Evolutionary conservation across 2,888 invertebrate species (phyloP).

Genomic region (Euspilapteryx auroguttella): DNA sequence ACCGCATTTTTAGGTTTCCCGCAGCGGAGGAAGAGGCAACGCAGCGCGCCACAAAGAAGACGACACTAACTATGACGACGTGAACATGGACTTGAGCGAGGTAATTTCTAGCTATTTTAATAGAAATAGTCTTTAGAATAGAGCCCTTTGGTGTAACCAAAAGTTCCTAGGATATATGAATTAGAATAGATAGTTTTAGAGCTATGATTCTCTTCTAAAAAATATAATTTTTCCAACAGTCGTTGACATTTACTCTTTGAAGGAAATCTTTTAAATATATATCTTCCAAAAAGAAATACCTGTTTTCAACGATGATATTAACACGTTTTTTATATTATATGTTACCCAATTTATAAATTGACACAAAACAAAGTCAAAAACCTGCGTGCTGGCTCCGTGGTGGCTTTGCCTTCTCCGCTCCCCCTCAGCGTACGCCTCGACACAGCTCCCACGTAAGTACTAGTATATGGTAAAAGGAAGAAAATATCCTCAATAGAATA

Average conservation of each 20-base stretch:
- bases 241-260: neutral
- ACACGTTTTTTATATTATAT: slow-evolving; percentile 62
- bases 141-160: too few relatives aligned
- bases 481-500: too few relatives aligned
- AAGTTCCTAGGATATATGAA: too few relatives aligned
- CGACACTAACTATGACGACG: slow-evolving; percentile 74
- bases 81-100: slow-evolving; percentile 80
- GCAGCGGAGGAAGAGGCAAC: slow-evolving; percentile 17
- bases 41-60: slow-evolving; percentile 31
- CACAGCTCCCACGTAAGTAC: slow-evolving; percentile 10
- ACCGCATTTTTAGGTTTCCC: slow-evolving; percentile 54
- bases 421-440: slow-evolving; percentile 10
- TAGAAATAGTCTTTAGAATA: too few relatives aligned
- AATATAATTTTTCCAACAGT: neutral
- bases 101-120: slow-evolving; percentile 52
- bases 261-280: neutral
- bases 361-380: slow-evolving; percentile 60
- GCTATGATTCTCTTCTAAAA: neutral
- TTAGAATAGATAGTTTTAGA: neutral
- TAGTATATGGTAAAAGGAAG: too few relatives aligned
- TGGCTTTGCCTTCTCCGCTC: slow-evolving; percentile 12
- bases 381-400: slow-evolving; percentile 32
- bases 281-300: slow-evolving; percentile 12
- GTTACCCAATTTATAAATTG: slow-evolving; percentile 61
- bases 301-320: slow-evolving; percentile 57